Base-by-base conservation (phyloP, 2,797 vertebrate genomes). In the Manis pentadactyla region DNA sequence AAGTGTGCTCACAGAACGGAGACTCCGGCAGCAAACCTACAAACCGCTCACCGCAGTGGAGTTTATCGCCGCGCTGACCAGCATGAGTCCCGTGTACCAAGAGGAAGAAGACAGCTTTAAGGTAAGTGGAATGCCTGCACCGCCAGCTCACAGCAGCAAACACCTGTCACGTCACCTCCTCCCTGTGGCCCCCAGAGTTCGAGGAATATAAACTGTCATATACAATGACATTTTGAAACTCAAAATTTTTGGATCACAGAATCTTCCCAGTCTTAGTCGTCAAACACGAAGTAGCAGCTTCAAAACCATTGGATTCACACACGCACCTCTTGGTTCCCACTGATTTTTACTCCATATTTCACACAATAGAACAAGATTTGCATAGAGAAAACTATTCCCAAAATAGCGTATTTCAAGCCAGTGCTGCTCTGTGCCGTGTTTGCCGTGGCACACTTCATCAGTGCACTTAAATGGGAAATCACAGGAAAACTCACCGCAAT, bases 61-160 rank as follows among this genome's bases (percentile, higher is more conserved):
- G 97, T 99, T 99, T 61, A 78, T 99, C 7, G n/a, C 92, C 0
- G 68, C 96, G 0, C 98, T 99, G 21, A 98, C 98, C 93, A 95
- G 92, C 7, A 98, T 98, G 66, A 97, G 98, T 9, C 99, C 99
- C 0, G 98, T 99, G 49, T 99, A 99, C 98, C 98, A 96, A 82
- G 99, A 99, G 92, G 99, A 99, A 46, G 99, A 99, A 10, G 99
- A 99, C 64, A 75, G 96, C 0, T 99, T 99, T 34, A 99, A 99
- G 99, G 99, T 99, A 93, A 98, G 23, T 1, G 1, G 64, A 23
- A 23, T 10, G 0, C 29, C 1, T 15, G 12, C 2, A 2, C 0
- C 4, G 17, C 29, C n/a, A 6, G 6, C 2, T 4, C 75, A 21
- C 2, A 2, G 55, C 10, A 4, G 14, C 66, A 49, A 37, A 46